phyloP scores from a whole-genome alignment of 2,888 invertebrate genomes.

The Parnassius orleans region DNA sequence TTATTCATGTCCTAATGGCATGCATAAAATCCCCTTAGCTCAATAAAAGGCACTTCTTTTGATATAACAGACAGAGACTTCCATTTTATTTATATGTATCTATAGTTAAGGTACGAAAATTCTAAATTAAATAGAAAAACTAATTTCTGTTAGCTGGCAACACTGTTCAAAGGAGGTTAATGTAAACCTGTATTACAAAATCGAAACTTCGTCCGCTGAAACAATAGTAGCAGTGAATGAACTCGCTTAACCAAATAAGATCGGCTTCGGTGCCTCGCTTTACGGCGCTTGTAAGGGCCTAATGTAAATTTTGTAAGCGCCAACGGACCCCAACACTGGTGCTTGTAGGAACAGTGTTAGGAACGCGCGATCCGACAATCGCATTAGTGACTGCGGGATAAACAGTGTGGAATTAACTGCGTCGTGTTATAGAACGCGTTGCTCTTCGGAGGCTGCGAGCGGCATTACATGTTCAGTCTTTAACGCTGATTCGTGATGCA shows the following conservation, averaged over 20 bases:
- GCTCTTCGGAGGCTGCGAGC: background rate
- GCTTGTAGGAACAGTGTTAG: slow-evolving; percentile 23
- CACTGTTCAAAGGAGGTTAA: background rate
- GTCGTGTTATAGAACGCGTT: slow-evolving; percentile 16
- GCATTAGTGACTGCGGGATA: slow-evolving; percentile 23
- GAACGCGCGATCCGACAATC: slow-evolving; percentile 22
- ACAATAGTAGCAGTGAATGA: slow-evolving; percentile 20
- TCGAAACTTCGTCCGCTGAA: background rate
- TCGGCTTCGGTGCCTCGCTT: slow-evolving; percentile 8
- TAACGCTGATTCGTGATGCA: background rate
- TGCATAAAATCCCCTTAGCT: too few relatives aligned
- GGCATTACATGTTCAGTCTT: background rate
- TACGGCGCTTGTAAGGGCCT: slow-evolving; percentile 17
- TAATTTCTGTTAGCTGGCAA: too few relatives aligned
- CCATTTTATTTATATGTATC: too few relatives aligned
- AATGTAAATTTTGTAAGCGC: slow-evolving; percentile 25
- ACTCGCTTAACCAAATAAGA: slow-evolving; percentile 20
- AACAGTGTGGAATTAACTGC: slow-evolving; percentile 11
- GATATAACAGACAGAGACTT: too few relatives aligned
- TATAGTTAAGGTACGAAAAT: too few relatives aligned
- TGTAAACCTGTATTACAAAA: slow-evolving; percentile 2
- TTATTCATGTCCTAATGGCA: too few relatives aligned
- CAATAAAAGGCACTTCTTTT: too few relatives aligned
- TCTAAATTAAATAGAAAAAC: too few relatives aligned
- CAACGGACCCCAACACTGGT: slow-evolving; percentile 7